Conservation (phyloP, 2,888 invertebrate species). For the Pristionchus entomophagus region DNA sequence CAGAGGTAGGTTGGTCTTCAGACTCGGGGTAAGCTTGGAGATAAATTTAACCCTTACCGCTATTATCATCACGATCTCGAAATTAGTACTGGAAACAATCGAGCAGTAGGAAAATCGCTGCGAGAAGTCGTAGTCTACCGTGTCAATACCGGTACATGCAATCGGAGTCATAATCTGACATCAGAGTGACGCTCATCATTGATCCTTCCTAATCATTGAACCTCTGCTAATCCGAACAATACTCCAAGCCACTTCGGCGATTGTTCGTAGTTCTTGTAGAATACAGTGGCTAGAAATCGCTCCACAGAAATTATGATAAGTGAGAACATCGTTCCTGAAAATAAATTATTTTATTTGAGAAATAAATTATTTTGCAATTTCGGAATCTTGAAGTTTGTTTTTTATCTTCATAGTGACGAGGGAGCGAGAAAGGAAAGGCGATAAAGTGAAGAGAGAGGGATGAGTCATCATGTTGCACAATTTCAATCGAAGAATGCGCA, state of each 20-base stretch:
- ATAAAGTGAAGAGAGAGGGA: neutral
- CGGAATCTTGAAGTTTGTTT: no score
- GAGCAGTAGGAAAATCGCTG: slow-evolving; percentile 16
- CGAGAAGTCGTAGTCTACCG: neutral
- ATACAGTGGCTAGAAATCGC: neutral
- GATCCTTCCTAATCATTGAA: no score
- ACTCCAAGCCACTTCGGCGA: slow-evolving; percentile 2
- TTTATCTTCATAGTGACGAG: no score
- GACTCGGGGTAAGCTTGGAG: neutral
- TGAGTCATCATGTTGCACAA: neutral
- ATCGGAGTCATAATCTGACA: neutral
- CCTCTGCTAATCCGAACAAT: neutral
- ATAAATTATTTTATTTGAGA: no score
- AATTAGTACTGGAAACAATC: neutral
- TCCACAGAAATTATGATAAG: neutral
- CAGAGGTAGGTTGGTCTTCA: no score
- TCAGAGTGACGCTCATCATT: no score
- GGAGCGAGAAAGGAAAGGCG: neutral
- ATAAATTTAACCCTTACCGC: neutral
- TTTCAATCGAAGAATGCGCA: neutral
- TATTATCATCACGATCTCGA: neutral
- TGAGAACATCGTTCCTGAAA: slow-evolving; percentile 22
- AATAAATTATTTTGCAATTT: neutral
- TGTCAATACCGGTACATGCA: neutral
- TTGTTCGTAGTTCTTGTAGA: neutral